Percentiles rank a stretch among this genome's conserved stretches.
Conservation (phyloP, 1,140 invertebrate species). For the Spodoptera frugiperda region DNA sequence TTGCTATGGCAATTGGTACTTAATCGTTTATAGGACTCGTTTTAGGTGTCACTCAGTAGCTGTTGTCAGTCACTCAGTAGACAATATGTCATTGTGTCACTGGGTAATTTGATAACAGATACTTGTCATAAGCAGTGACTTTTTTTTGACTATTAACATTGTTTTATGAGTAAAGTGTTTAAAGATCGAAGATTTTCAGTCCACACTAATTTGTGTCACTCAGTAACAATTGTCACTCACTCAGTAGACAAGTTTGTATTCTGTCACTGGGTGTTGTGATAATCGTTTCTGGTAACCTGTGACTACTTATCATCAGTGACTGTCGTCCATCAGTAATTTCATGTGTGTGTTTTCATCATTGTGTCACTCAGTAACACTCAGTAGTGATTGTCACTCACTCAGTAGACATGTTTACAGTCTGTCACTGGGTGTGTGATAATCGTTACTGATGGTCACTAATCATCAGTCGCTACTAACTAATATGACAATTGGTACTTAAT, state of each 20-base stretch:
- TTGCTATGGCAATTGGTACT: too few relatives aligned
- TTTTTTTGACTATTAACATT: too few relatives aligned
- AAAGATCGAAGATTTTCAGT: too few relatives aligned
- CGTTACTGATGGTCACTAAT: background rate
- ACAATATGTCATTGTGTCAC: constrained; percentile 61
- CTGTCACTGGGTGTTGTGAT: constrained; percentile 58
- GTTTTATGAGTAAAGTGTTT: too few relatives aligned
- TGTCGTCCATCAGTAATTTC: constrained; percentile 48
- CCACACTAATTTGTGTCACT: background rate
- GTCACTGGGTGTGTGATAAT: constrained; percentile 60
- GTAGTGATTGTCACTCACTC: too few relatives aligned
- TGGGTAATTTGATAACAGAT: constrained; percentile 56
- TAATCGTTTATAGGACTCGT: too few relatives aligned
- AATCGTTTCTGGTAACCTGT: background rate
- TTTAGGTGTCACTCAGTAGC: constrained; percentile 25
- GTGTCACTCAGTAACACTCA: too few relatives aligned
- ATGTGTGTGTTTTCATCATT: too few relatives aligned
- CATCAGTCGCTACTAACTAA: too few relatives aligned
- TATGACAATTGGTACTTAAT: too few relatives aligned
- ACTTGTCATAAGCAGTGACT: too few relatives aligned
- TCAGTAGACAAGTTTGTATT: constrained; percentile 57
- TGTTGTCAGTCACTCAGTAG: constrained; percentile 50
- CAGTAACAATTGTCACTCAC: constrained; percentile 39
- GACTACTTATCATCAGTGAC: background rate
- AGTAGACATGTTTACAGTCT: constrained; percentile 55